A percentile compares a stretch with the other conserved stretches of the same genome.
These are phyloP conservation scores for Argyrosomus japonicus DNA, from an alignment of 2,113 vertebrate genomes.

Conservation along the genomic window DNA sequence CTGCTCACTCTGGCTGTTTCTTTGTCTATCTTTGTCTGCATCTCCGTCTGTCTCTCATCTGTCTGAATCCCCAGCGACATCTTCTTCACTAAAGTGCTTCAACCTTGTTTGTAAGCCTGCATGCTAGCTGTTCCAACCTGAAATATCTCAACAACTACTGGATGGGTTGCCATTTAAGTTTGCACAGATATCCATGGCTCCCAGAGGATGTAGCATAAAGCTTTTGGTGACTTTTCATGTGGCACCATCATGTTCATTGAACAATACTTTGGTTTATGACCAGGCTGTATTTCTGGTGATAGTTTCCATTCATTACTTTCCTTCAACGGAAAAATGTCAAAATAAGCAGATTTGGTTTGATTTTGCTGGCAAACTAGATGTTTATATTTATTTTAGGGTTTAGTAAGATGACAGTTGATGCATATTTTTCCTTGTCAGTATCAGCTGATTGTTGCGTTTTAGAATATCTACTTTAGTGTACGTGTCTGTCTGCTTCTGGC, in stretches of 20 bases:
- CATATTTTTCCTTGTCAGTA: neutral
- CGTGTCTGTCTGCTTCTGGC: neutral
- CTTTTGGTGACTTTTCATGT: neutral
- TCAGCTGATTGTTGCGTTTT: neutral
- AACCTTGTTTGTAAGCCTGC: neutral
- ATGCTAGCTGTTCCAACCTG: neutral
- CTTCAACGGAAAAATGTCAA: neutral
- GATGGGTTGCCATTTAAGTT: neutral
- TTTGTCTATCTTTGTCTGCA: constrained; percentile 5
- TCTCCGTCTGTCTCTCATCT: constrained; percentile 25
- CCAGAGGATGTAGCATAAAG: neutral
- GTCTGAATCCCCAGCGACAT: neutral
- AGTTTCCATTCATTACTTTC: neutral
- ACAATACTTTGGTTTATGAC: neutral
- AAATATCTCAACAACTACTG: no score
- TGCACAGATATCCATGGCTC: neutral
- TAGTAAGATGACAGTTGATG: neutral
- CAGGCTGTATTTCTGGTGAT: neutral
- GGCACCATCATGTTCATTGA: neutral
- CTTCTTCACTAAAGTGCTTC: neutral
- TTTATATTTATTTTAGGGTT: neutral
- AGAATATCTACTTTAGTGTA: neutral
- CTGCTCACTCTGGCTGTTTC: neutral
- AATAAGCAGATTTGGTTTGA: neutral
- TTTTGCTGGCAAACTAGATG: neutral